Percentiles rank a stretch among this genome's conserved stretches.
Conservation (phyloP, 2,797 vertebrate genomes). For the Caiman crocodilus region DNA sequence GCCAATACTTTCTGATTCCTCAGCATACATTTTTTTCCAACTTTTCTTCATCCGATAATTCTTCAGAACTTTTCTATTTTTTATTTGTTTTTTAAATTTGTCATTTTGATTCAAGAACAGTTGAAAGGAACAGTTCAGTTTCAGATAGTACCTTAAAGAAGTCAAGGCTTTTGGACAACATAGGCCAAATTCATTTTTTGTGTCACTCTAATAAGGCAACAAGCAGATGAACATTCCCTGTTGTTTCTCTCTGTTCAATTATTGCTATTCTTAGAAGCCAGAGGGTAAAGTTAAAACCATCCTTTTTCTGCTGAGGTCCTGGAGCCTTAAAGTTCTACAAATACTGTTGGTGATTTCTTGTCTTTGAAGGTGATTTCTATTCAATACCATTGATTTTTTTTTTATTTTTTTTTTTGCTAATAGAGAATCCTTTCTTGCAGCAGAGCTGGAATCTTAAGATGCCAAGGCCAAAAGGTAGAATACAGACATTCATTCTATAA, state of each 20-base stretch:
- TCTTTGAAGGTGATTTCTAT: background rate
- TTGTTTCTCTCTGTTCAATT: background rate
- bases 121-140: background rate
- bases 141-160: background rate
- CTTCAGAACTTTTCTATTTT: background rate
- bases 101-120: background rate
- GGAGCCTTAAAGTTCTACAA: background rate
- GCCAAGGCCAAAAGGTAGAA: background rate
- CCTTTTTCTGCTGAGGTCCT: background rate
- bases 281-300: background rate
- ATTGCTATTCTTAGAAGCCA: background rate
- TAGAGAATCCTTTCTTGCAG: background rate
- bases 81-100: background rate
- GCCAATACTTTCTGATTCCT: background rate
- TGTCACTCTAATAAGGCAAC: background rate
- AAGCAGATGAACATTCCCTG: conserved; percentile 2
- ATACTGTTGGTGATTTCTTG: background rate
- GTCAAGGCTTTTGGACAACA: background rate
- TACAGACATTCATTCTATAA: background rate
- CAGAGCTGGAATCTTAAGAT: background rate
- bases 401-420: background rate
- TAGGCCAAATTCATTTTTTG: background rate
- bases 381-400: background rate
- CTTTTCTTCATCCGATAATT: background rate
- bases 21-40: background rate